These are phyloP conservation scores for Norana najaformis DNA, from an alignment of 2,888 invertebrate species.

Conservation along the genomic window DNA sequence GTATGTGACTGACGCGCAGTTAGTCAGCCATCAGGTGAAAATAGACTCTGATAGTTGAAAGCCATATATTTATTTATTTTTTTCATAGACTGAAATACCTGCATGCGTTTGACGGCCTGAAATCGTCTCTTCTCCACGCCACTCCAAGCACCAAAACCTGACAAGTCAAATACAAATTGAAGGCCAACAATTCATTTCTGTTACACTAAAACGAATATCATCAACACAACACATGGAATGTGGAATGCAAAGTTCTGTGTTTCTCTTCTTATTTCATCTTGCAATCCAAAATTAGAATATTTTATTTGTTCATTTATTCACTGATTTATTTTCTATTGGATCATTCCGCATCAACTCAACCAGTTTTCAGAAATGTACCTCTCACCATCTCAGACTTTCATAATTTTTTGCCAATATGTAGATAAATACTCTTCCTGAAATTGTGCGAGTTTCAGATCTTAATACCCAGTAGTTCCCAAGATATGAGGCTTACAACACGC, in stretches of 20 bases:
- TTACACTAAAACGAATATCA: background rate
- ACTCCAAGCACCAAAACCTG: constrained; percentile 76
- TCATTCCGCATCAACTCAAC: no score
- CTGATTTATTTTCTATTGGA: background rate
- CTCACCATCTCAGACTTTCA: no score
- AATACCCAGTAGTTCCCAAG: no score
- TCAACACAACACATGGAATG: background rate
- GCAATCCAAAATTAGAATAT: no score
- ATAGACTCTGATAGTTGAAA: background rate
- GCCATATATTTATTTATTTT: background rate
- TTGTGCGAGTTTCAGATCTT: no score
- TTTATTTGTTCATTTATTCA: background rate
- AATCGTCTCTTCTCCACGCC: constrained; percentile 74
- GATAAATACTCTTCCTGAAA: no score
- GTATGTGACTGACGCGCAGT: background rate
- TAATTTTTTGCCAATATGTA: no score
- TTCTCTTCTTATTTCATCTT: no score
- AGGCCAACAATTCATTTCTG: constrained; percentile 4
- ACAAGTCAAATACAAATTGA: background rate
- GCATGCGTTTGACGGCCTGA: constrained; percentile 81
- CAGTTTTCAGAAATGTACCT: no score
- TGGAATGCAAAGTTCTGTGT: no score
- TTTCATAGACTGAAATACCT: constrained; percentile 69
- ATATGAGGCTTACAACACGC: no score
- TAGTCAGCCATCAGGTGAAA: background rate